Evolutionary conservation across 2,113 vertebrate species (phyloP).

Genomic region (Amazona guildingii): DNA sequence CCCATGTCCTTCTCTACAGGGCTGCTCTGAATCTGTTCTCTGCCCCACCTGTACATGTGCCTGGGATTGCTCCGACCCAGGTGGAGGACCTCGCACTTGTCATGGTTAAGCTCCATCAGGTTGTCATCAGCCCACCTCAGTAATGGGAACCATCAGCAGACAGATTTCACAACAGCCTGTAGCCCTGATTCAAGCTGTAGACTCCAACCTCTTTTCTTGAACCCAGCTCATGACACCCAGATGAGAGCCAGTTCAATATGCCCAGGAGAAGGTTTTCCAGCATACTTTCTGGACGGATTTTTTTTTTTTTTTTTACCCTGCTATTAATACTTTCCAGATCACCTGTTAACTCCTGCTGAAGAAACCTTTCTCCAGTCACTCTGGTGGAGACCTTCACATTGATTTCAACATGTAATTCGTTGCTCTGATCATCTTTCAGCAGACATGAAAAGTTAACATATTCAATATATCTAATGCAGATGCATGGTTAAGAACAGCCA

Average conservation of each 20-base stretch:
- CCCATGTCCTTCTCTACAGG: no score
- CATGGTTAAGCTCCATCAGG: no score
- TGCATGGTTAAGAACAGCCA: not conserved
- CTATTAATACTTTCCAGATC: not conserved
- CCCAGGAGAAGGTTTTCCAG: not conserved
- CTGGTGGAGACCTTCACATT: not conserved
- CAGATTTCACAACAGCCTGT: not conserved
- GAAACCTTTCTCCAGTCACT: not conserved
- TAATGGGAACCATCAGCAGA: not conserved
- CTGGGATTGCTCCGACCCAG: no score
- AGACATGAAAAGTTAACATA: not conserved
- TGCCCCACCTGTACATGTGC: no score
- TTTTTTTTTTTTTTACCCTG: not conserved
- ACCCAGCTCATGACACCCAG: not conserved
- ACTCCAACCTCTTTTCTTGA: not conserved
- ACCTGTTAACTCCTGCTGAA: not conserved
- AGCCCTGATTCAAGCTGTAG: not conserved
- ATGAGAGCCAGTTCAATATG: not conserved
- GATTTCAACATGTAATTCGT: not conserved
- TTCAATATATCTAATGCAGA: not conserved
- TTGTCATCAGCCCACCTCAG: no score
- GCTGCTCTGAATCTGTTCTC: no score
- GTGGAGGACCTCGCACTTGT: no score
- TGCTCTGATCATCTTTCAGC: not conserved
- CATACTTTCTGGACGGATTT: not conserved